Percentiles rank a stretch among this genome's conserved stretches.
Evolutionary conservation across 2,113 vertebrate genomes (phyloP).

Genomic region (Promerops cafer): DNA sequence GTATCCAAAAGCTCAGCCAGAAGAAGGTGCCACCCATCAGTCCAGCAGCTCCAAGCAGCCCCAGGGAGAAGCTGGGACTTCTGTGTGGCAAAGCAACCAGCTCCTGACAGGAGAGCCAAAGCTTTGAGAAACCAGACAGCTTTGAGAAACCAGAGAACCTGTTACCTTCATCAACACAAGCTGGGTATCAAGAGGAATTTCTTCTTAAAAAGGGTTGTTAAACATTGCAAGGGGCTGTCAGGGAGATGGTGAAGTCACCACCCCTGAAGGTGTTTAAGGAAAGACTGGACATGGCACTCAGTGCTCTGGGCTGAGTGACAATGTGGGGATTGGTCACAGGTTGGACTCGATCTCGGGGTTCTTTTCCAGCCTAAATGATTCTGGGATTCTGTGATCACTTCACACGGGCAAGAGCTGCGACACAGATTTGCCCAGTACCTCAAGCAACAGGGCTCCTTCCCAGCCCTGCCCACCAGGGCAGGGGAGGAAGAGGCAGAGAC

Average conservation of each 20-base stretch:
- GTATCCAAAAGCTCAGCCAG: background rate
- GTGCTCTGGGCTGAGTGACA: background rate
- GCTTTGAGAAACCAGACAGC: background rate
- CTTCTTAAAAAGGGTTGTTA: background rate
- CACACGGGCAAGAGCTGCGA: background rate
- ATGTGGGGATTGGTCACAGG: background rate
- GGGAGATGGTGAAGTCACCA: background rate
- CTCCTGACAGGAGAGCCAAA: background rate
- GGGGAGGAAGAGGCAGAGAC: background rate
- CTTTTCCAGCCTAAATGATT: background rate
- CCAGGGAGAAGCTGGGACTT: background rate
- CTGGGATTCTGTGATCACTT: background rate
- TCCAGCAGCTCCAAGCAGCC: background rate
- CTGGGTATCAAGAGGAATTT: background rate
- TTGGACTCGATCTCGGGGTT: accelerated
- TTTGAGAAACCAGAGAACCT: background rate
- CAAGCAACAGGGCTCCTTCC: background rate
- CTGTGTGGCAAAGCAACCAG: background rate
- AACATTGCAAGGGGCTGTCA: background rate
- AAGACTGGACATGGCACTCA: background rate
- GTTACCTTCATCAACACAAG: background rate
- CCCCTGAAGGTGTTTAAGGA: background rate
- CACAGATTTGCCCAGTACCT: background rate
- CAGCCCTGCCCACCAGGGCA: background rate
- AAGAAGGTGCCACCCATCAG: background rate